Conservation (phyloP, 2,888 invertebrate genomes). For the Hanleya hanleyi region DNA sequence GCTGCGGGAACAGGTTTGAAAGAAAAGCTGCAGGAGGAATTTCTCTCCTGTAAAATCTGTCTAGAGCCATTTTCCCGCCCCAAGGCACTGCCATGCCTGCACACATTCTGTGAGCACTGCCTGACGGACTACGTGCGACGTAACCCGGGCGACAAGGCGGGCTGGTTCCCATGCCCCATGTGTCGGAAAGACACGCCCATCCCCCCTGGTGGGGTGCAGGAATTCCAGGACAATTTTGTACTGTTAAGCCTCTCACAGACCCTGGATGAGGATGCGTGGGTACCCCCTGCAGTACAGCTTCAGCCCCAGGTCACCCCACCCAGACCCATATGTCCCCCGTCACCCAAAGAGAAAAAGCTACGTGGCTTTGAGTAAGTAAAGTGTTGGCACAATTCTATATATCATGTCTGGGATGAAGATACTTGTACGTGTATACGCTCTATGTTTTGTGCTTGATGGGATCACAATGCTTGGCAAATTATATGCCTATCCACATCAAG, state of each 20-base stretch:
- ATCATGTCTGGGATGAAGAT: too few relatives aligned
- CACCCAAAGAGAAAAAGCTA: constrained; percentile 59
- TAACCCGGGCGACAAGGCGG: constrained; percentile 54
- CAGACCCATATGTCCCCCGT: constrained; percentile 56
- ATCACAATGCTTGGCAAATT: too few relatives aligned
- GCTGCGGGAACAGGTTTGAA: constrained; percentile 46
- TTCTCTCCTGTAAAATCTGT: constrained; percentile 66
- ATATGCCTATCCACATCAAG: too few relatives aligned
- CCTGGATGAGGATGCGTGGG: constrained; percentile 51
- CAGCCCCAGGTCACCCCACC: constrained; percentile 51
- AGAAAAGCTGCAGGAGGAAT: constrained; percentile 67
- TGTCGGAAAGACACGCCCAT: constrained; percentile 62
- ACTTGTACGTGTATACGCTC: too few relatives aligned
- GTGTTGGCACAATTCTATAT: too few relatives aligned
- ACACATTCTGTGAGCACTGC: constrained; percentile 60
- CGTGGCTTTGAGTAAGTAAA: constrained; percentile 58
- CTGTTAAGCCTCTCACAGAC: constrained; percentile 61
- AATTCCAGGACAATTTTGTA: constrained; percentile 64
- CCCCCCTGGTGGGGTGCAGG: constrained; percentile 56
- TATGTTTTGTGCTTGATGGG: too few relatives aligned
- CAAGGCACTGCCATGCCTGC: constrained; percentile 65
- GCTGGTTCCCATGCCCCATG: constrained; percentile 66
- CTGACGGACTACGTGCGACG: constrained; percentile 63
- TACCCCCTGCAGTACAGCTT: not conserved
- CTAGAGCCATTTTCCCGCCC: constrained; percentile 60